Evolutionary conservation across 2,797 vertebrate genomes (phyloP).

Genomic region (Sebastes steindachneri): DNA sequence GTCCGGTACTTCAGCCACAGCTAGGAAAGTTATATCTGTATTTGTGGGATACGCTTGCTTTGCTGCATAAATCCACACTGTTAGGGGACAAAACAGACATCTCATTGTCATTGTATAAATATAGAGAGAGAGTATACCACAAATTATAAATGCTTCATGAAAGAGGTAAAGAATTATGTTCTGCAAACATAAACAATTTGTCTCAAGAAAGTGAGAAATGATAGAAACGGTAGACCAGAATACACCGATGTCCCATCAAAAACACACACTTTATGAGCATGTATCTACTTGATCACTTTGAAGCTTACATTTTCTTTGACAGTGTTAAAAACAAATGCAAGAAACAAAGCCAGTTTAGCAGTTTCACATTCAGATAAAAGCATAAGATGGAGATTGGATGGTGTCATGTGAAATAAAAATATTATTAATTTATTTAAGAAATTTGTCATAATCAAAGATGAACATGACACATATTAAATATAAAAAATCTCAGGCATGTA

Average conservation of each 20-base stretch:
- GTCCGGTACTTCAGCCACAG: constrained; percentile 58
- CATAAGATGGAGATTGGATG: not conserved
- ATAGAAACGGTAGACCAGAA: not conserved
- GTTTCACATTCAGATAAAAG: not conserved
- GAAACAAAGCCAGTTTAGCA: not conserved
- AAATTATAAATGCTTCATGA: not conserved
- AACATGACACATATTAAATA: not conserved
- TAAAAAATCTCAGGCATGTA: not conserved
- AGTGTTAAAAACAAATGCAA: not conserved
- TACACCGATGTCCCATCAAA: not conserved
- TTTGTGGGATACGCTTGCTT: constrained; percentile 80
- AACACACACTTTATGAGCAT: not conserved
- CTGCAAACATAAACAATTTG: not conserved
- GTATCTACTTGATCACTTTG: not conserved
- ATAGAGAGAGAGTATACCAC: not conserved
- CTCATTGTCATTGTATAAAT: not conserved
- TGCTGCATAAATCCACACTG: constrained; percentile 77
- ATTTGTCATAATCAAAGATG: not conserved
- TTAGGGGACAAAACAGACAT: constrained; percentile 40
- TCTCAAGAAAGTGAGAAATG: not conserved
- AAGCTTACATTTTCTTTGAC: not conserved
- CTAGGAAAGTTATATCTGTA: constrained; percentile 76
- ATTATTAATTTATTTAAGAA: not conserved
- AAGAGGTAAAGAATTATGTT: not conserved
- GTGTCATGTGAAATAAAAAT: not conserved